Percentiles rank a stretch among this genome's conserved stretches.
These are phyloP conservation scores for Pygmarrhopalites habei DNA, from an alignment of 1,140 invertebrate species.

Conservation along the genomic window DNA sequence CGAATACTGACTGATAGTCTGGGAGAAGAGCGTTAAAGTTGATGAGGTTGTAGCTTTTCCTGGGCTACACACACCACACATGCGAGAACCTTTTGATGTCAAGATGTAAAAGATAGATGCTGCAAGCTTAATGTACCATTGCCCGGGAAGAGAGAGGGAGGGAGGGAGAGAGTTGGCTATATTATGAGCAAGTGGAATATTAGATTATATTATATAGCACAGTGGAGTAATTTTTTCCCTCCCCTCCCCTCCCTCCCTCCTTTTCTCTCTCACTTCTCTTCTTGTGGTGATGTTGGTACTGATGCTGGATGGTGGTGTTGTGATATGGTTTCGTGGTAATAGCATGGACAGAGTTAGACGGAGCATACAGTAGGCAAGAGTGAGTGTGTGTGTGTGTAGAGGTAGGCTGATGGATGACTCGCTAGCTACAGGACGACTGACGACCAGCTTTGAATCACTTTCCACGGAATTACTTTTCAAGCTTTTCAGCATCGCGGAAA, in stretches of 20 bases:
- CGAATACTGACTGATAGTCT: too few relatives aligned
- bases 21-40: conserved; percentile 9
- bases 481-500: conserved; percentile 16
- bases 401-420: conserved; percentile 8
- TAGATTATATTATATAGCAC: conserved; percentile 7
- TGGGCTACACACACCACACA: background rate
- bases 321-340: background rate
- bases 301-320: too few relatives aligned
- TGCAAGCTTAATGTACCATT: conserved; percentile 11
- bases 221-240: conserved; percentile 3
- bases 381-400: conserved; percentile 1
- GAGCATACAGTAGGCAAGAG: conserved; percentile 13
- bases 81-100: conserved; percentile 7
- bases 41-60: conserved; percentile 8
- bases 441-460: conserved; percentile 22
- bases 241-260: background rate
- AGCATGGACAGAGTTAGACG: background rate
- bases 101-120: conserved; percentile 9
- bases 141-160: background rate
- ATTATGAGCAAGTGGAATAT: conserved; percentile 10
- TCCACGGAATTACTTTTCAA: conserved; percentile 22
- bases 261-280: too few relatives aligned
- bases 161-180: background rate
- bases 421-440: background rate
- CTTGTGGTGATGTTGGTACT: too few relatives aligned